Evolutionary conservation across 2,113 vertebrate genomes (phyloP).

Genomic region (Cyanistes caeruleus): DNA sequence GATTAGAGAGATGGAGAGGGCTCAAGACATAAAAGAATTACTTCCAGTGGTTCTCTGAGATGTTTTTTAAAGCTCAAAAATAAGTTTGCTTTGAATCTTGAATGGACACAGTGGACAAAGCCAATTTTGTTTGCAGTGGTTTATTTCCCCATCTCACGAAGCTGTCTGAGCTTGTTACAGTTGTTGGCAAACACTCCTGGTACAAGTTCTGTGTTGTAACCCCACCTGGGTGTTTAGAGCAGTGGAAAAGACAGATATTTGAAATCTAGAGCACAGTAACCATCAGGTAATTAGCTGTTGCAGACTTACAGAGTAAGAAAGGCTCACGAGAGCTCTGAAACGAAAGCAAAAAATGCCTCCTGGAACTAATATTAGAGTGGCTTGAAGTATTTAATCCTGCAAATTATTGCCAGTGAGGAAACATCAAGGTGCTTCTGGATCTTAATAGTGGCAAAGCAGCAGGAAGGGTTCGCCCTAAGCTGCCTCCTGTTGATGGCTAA

Average conservation of each 20-base stretch:
- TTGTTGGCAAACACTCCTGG: slow-evolving; percentile 37
- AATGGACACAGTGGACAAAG: background rate
- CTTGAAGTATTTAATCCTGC: slow-evolving; percentile 65
- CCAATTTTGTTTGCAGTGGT: slow-evolving; percentile 6
- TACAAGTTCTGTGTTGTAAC: background rate
- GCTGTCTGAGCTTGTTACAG: slow-evolving; percentile 7
- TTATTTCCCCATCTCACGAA: background rate
- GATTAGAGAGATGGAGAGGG: background rate
- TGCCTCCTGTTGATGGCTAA: slow-evolving; percentile 28
- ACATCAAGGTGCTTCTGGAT: slow-evolving; percentile 41
- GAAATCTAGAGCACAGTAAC: slow-evolving; percentile 16
- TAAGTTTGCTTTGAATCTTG: background rate
- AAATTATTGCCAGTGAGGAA: slow-evolving; percentile 56
- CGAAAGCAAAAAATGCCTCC: slow-evolving; percentile 49
- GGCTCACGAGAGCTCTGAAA: slow-evolving; percentile 51
- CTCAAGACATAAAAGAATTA: background rate
- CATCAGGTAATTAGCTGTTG: slow-evolving; percentile 59
- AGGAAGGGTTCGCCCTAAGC: slow-evolving; percentile 2
- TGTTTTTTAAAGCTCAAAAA: background rate
- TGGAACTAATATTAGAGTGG: slow-evolving; percentile 60
- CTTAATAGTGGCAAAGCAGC: slow-evolving; percentile 29
- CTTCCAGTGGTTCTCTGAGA: background rate
- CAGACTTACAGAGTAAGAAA: slow-evolving; percentile 27
- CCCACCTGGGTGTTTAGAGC: slow-evolving; percentile 18
- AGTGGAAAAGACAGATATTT: slow-evolving; percentile 43